Percentiles rank a stretch among this genome's conserved stretches.
Evolutionary conservation across 2,888 invertebrate species (phyloP).

Genomic region (Monopis laevigella): DNA sequence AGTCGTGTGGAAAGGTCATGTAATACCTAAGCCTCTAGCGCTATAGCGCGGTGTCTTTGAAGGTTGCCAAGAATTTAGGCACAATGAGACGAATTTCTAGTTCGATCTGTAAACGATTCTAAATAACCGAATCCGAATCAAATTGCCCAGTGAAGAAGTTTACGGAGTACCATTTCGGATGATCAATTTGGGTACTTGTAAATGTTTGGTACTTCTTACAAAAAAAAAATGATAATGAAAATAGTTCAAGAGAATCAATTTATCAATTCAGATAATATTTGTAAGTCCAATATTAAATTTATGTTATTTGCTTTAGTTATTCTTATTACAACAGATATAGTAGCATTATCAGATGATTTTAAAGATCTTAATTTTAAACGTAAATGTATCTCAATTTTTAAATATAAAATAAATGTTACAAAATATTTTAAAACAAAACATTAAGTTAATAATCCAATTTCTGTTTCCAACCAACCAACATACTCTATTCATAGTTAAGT

Average conservation of each 20-base stretch:
- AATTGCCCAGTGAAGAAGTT: slow-evolving; percentile 47
- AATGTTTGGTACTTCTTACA: too few relatives aligned
- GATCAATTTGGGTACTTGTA: too few relatives aligned
- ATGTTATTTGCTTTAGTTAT: not conserved
- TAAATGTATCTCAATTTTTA: too few relatives aligned
- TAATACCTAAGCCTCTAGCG: not conserved
- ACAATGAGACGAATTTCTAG: slow-evolving; percentile 8
- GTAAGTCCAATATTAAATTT: not conserved
- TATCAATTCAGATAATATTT: too few relatives aligned
- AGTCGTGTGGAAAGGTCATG: slow-evolving; percentile 7
- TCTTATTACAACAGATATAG: not conserved
- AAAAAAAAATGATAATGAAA: too few relatives aligned
- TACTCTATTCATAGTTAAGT: too few relatives aligned
- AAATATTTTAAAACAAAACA: too few relatives aligned
- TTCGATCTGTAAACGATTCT: not conserved
- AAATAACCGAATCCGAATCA: slow-evolving; percentile 24
- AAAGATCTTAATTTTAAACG: too few relatives aligned
- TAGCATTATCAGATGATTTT: not conserved
- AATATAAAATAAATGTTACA: too few relatives aligned
- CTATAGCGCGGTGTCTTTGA: not conserved
- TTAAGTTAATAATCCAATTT: too few relatives aligned
- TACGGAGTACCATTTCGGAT: slow-evolving; percentile 12
- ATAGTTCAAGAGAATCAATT: too few relatives aligned
- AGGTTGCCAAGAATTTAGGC: not conserved
- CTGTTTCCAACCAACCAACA: too few relatives aligned